Conservation (phyloP, 2,113 vertebrate genomes). For the Phainopepla nitens region DNA sequence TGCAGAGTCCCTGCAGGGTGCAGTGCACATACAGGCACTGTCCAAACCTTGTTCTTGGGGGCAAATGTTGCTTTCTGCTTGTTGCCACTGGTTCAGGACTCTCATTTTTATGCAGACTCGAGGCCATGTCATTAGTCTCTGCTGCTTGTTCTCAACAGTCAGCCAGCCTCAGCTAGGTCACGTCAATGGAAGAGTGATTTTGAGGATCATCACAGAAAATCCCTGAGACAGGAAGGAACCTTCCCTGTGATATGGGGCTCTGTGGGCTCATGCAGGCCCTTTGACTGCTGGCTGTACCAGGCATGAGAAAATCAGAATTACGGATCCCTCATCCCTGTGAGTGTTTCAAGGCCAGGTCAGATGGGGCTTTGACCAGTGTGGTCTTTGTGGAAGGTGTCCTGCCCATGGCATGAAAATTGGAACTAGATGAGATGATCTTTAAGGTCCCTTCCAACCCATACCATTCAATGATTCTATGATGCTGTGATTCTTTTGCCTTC, state of each 20-base stretch:
- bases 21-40: neutral
- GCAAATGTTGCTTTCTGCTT: neutral
- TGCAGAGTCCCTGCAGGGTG: neutral
- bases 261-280: fast-evolving
- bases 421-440: neutral
- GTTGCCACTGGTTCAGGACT: neutral
- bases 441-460: neutral
- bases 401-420: neutral
- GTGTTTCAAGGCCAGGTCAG: neutral
- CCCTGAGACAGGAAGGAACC: neutral
- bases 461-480: neutral
- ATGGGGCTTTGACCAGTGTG: neutral
- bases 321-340: neutral
- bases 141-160: neutral
- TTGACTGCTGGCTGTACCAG: neutral
- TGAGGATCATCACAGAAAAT: neutral
- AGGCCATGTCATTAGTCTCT: neutral
- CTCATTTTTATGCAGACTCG: neutral
- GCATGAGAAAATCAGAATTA: neutral
- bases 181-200: fast-evolving
- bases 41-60: neutral
- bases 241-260: fast-evolving
- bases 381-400: neutral
- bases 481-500: neutral
- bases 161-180: neutral